Evolutionary conservation across 1,140 invertebrate genomes (phyloP).

Genomic region (Atta texana): DNA sequence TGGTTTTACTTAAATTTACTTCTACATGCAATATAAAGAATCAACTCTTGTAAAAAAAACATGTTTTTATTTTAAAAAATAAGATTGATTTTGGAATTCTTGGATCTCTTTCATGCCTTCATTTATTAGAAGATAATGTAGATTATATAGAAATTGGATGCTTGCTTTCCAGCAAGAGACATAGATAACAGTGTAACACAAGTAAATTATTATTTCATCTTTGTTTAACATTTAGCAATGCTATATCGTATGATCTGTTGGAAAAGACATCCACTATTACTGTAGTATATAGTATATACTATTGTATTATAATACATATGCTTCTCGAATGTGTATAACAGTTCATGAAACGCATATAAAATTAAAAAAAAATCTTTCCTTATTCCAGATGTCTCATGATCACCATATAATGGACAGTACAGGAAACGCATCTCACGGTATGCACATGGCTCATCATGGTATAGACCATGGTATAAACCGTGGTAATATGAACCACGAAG

Average conservation of each 20-base stretch:
- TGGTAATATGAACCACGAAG: slow-evolving; percentile 55
- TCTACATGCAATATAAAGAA: background rate
- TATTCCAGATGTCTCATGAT: slow-evolving; percentile 76
- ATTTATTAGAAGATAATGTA: background rate
- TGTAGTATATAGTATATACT: background rate
- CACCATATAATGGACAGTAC: slow-evolving; percentile 69
- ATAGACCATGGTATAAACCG: slow-evolving; percentile 71
- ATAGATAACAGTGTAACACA: too few relatives aligned
- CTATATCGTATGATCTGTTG: too few relatives aligned
- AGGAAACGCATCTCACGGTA: background rate
- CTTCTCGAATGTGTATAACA: background rate
- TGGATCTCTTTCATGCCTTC: background rate
- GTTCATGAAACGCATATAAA: background rate
- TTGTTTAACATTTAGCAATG: too few relatives aligned
- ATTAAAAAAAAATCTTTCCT: background rate
- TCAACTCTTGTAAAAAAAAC: background rate
- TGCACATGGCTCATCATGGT: slow-evolving; percentile 55
- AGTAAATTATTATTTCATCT: too few relatives aligned
- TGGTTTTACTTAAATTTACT: background rate
- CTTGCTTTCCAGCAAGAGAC: too few relatives aligned
- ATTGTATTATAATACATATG: background rate
- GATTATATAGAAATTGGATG: background rate
- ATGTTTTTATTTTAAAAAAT: background rate
- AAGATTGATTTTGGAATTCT: background rate
- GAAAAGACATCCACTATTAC: too few relatives aligned